Conservation (phyloP, 2,888 invertebrate species). For the Thalpophila matura region DNA sequence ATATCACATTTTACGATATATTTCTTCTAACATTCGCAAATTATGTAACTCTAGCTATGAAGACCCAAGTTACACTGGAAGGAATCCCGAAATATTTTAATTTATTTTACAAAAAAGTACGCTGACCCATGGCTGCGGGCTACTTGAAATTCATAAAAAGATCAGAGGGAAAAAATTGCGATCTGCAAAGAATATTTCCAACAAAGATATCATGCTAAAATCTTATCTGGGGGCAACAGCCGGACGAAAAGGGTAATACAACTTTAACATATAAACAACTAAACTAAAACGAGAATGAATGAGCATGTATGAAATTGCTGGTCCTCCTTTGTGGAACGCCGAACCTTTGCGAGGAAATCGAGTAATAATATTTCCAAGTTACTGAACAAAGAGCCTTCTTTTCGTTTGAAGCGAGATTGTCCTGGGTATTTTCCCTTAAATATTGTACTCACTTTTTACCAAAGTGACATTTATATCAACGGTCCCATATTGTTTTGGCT, state of each 20-base stretch:
- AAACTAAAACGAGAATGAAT: conserved; percentile 77
- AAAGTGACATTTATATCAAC: conserved; percentile 67
- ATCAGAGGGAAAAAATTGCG: conserved; percentile 70
- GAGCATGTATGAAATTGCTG: conserved; percentile 77
- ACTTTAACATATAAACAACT: conserved; percentile 79
- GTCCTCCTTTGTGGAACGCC: conserved; percentile 73
- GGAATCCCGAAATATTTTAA: conserved; percentile 47
- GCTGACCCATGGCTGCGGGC: conserved; percentile 55
- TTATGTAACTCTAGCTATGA: not conserved
- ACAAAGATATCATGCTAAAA: conserved; percentile 68
- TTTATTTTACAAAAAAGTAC: conserved; percentile 41
- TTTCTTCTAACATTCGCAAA: not conserved
- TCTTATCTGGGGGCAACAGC: conserved; percentile 73
- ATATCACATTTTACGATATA: not conserved
- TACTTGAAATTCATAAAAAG: conserved; percentile 77
- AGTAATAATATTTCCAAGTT: conserved; percentile 86
- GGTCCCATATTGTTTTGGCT: conserved; percentile 60
- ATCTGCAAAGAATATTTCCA: conserved; percentile 68
- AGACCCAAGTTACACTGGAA: not conserved
- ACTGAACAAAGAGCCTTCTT: conserved; percentile 79
- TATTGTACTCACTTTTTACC: conserved; percentile 68
- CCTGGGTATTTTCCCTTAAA: conserved; percentile 74
- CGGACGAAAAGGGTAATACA: conserved; percentile 75
- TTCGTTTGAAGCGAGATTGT: conserved; percentile 76
- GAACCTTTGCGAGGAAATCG: conserved; percentile 79